Base-by-base conservation (phyloP, 2,797 vertebrate species). In the Peromyscus aztecus region DNA sequence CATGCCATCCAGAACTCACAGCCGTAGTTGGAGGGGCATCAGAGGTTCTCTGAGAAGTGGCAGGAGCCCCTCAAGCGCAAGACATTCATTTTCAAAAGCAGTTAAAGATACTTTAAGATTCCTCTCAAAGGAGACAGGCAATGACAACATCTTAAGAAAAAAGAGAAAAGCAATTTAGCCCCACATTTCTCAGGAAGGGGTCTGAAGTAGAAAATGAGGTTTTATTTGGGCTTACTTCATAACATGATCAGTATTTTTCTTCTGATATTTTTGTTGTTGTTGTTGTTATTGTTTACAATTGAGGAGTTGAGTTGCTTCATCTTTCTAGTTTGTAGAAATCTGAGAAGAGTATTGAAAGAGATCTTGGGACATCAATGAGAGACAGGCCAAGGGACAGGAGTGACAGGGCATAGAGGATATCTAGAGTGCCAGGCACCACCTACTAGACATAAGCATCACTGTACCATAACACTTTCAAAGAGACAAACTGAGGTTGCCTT, bases 381-480 rank as follows among this genome's bases (percentile, higher is more conserved):
- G 71, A 31, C n/a, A 10, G 21, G 13, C 61, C 5, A 29, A 92
- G 27, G 40, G 27, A 27, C 12, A 16, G n/a, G n/a, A 37, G 6
- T 37, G 19, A 6, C 0, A 10, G 57, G 55, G 4, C 37, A 0
- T 12, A 12, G 49, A 84, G 37, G 27, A 11, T 49, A 52, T 21
- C 46, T 0, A 7, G 4, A 1, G 7, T 13, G 24, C 8, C 17
- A 3, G 14, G 6, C 16, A 24, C 3, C 24, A 14, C 23, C 10
- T 43, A 31, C 3, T 63, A 17, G 1, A 1, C 69, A 31, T 3
- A 77, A 49, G 21, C 31, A 23, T 13, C 43, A 27, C 6, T n/a
- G 11, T 0, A 0, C 0, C 3, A 19, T 12, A 2, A 11, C 23
- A 10, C 37, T 77, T 71, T 77, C 65, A 34, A 0, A 1, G 9